These are phyloP conservation scores for Meteorus sp. DNA, from an alignment of 1,140 invertebrate species.

Conservation along the genomic window DNA sequence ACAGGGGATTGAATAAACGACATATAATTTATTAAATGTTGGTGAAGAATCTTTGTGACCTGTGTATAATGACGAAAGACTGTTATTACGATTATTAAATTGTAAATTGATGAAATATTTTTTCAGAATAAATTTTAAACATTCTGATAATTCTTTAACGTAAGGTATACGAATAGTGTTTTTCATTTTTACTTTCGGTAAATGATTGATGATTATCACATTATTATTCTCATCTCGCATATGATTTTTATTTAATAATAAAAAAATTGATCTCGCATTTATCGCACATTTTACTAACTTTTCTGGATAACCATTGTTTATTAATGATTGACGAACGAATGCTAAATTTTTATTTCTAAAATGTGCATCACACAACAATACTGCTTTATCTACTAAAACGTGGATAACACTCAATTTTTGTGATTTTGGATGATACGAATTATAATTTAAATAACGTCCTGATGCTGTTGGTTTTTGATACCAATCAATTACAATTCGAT, in stretches of 20 bases:
- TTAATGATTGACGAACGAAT: neutral
- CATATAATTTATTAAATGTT: neutral
- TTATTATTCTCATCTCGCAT: neutral
- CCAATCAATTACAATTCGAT: conserved; percentile 19
- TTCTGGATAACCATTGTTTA: conserved; percentile 14
- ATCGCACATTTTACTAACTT: neutral
- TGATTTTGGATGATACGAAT: conserved; percentile 13
- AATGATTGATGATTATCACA: neutral
- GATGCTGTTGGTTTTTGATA: conserved; percentile 20
- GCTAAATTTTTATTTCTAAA: conserved; percentile 15
- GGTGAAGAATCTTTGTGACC: conserved; percentile 13
- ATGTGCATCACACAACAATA: conserved; percentile 6
- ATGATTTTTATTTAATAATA: neutral
- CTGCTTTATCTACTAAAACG: conserved; percentile 16
- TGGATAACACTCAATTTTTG: conserved; percentile 13
- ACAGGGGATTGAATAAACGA: conserved; percentile 17
- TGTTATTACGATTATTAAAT: conserved; percentile 14
- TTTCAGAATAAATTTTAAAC: neutral
- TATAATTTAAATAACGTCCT: conserved; percentile 19
- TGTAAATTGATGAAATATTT: conserved; percentile 3
- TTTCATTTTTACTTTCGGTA: neutral
- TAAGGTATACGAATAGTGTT: conserved; percentile 12
- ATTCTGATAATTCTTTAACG: conserved; percentile 11
- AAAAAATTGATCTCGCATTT: neutral
- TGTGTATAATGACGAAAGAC: conserved; percentile 10